phyloP scores from a whole-genome alignment of 2,888 invertebrate species.

The Xestia sexstrigata region DNA sequence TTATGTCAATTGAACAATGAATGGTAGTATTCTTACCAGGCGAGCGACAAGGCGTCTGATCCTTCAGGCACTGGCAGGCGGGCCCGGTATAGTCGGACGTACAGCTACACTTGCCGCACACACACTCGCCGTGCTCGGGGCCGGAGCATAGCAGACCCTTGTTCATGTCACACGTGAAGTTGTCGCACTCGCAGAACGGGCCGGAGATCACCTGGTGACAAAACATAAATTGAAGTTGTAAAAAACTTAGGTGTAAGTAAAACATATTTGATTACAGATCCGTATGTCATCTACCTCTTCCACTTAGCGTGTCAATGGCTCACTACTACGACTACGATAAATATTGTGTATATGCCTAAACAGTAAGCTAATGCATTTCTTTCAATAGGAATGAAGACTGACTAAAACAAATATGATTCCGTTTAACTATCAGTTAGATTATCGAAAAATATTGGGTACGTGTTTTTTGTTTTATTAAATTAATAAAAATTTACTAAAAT shows the following conservation, averaged over 20 bases:
- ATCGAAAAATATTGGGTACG: too few relatives aligned
- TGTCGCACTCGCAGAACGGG: constrained; percentile 98
- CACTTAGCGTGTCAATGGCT: neutral
- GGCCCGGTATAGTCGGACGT: constrained; percentile 95
- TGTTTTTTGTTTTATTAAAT: too few relatives aligned
- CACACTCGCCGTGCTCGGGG: constrained; percentile 95
- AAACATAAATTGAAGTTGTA: neutral
- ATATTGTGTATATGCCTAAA: neutral
- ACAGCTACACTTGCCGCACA: constrained; percentile 97
- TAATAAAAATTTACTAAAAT: too few relatives aligned
- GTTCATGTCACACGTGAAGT: constrained; percentile 97
- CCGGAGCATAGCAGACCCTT: constrained; percentile 96
- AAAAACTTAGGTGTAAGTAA: neutral
- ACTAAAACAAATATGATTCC: too few relatives aligned
- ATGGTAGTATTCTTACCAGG: constrained; percentile 61
- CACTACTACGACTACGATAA: neutral
- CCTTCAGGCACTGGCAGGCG: constrained; percentile 95
- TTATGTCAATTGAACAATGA: neutral
- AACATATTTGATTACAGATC: neutral
- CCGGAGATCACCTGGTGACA: constrained; percentile 92
- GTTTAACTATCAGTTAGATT: too few relatives aligned
- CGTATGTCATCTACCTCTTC: neutral
- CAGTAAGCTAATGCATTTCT: neutral
- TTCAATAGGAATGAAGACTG: too few relatives aligned
- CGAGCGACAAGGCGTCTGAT: constrained; percentile 93